Conservation (phyloP, 2,888 invertebrate species). For the Hoplodrina ambigua region DNA sequence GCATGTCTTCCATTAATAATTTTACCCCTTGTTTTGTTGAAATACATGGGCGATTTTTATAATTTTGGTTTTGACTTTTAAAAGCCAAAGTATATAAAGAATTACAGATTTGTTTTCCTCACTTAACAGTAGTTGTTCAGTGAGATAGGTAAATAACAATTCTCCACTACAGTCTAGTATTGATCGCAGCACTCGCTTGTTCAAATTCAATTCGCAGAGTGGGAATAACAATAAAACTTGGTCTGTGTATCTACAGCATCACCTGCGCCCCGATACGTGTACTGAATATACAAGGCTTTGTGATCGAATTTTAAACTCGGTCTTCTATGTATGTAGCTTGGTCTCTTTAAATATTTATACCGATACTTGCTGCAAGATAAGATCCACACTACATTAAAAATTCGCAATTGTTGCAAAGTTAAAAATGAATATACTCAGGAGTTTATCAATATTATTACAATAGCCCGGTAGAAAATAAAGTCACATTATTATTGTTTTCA, state of each 20-base stretch:
- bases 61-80: no score
- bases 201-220: conserved; percentile 90
- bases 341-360: conserved; percentile 4
- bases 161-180: conserved; percentile 70
- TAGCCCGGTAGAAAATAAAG: conserved; percentile 26
- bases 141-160: conserved; percentile 45
- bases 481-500: conserved; percentile 43
- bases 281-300: conserved; percentile 73
- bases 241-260: conserved; percentile 82
- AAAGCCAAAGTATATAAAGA: no score
- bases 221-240: conserved; percentile 88
- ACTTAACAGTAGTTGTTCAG: conserved; percentile 3
- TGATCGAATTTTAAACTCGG: conserved; percentile 67
- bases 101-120: no score
- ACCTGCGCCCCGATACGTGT: conserved; percentile 86
- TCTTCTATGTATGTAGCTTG: conserved; percentile 21
- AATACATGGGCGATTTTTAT: no score
- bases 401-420: not conserved
- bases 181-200: conserved; percentile 81
- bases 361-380: not conserved
- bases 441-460: conserved; percentile 12
- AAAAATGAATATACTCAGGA: not conserved
- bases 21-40: no score
- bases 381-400: not conserved
- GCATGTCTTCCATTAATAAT: no score